Conservation (phyloP, 1,140 invertebrate species). For the Microplitis mediator region DNA sequence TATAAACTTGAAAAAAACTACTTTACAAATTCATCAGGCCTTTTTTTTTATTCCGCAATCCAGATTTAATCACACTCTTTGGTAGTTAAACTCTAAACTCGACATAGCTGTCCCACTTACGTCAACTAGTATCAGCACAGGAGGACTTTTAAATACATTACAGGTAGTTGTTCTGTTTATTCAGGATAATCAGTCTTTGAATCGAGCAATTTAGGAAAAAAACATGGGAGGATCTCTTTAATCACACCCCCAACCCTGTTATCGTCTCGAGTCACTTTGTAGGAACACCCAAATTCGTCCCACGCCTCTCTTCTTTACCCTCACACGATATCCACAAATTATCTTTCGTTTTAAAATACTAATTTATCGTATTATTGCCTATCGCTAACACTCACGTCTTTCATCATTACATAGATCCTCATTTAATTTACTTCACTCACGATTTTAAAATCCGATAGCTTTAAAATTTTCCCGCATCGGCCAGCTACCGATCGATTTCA, state of each 20-base stretch:
- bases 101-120: not conserved
- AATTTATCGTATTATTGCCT: not conserved
- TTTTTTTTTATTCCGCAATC: not conserved
- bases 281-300: not conserved
- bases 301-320: slow-evolving; percentile 19
- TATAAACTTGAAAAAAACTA: not conserved
- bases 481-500: slow-evolving; percentile 33
- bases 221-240: slow-evolving; percentile 18
- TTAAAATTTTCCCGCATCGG: not conserved
- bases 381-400: no score
- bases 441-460: not conserved
- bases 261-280: not conserved
- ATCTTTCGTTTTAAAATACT: not conserved
- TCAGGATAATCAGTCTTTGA: slow-evolving; percentile 49
- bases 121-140: no score
- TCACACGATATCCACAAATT: slow-evolving; percentile 2
- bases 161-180: slow-evolving; percentile 7
- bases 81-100: no score
- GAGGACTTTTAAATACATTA: slow-evolving; percentile 9
- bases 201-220: slow-evolving; percentile 34
- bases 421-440: not conserved
- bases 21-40: not conserved
- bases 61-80: not conserved
- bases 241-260: not conserved
- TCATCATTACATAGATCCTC: not conserved